Evolutionary conservation across 2,113 vertebrate species (phyloP).

Genomic region (Uropsilus gracilis): DNA sequence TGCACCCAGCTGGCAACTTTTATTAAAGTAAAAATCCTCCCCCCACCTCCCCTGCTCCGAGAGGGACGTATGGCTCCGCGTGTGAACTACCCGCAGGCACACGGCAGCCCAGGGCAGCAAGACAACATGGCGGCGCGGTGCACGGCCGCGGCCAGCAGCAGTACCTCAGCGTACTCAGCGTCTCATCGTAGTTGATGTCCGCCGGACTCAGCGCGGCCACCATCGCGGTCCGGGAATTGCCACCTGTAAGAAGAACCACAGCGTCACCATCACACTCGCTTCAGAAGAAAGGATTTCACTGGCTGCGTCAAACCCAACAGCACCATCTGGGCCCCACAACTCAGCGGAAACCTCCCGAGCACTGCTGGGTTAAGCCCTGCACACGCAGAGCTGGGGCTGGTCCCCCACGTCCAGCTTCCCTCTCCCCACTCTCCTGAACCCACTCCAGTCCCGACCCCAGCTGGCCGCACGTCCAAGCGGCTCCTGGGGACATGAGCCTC

Average conservation of each 20-base stretch:
- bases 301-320: not conserved
- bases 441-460: too few species aligned
- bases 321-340: not conserved
- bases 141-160: too few species aligned
- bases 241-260: constrained; percentile 82
- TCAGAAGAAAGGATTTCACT: not conserved
- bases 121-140: too few species aligned
- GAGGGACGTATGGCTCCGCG: not conserved
- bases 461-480: too few species aligned
- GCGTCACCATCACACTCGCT: constrained; percentile 19
- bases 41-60: not conserved
- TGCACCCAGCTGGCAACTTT: not conserved
- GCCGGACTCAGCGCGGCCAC: constrained; percentile 98
- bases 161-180: constrained; percentile 98
- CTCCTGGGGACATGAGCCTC: too few species aligned
- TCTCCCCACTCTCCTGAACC: too few species aligned
- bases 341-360: too few species aligned
- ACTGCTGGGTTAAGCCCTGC: too few species aligned
- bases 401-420: too few species aligned
- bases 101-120: too few species aligned
- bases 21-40: not conserved
- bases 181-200: constrained; percentile 99
- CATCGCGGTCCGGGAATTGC: constrained; percentile 99
- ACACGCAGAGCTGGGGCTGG: not conserved
- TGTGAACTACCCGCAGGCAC: not conserved